phyloP scores from a whole-genome alignment of 2,888 invertebrate species.

The Caradrina clavipalpis region DNA sequence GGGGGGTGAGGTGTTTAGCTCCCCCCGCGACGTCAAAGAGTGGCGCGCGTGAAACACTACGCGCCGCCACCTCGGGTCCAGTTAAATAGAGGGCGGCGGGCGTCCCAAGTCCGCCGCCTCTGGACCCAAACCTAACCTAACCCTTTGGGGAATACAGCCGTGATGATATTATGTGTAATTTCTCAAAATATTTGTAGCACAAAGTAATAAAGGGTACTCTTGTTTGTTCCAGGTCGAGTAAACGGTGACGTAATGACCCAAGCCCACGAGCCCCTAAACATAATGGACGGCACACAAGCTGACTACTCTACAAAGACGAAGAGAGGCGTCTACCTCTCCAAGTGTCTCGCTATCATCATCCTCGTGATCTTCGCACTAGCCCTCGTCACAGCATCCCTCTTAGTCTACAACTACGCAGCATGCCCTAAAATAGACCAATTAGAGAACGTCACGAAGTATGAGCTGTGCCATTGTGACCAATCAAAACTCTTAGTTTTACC shows the following conservation, averaged over 20 bases:
- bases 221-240: conserved; percentile 80
- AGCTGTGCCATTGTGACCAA: conserved; percentile 84
- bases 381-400: conserved; percentile 93
- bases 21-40: too few relatives aligned
- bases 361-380: conserved; percentile 92
- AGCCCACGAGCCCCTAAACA: conserved; percentile 87
- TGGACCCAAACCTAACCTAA: too few relatives aligned
- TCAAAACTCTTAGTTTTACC: conserved; percentile 85
- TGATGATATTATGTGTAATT: too few relatives aligned
- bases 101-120: too few relatives aligned
- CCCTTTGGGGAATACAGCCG: too few relatives aligned
- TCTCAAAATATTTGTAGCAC: too few relatives aligned
- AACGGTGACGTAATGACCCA: conserved; percentile 88
- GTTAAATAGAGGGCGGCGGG: too few relatives aligned
- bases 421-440: conserved; percentile 90
- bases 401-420: conserved; percentile 94
- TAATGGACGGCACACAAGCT: conserved; percentile 92
- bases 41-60: too few relatives aligned
- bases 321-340: conserved; percentile 92
- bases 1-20: too few relatives aligned
- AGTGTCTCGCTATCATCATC: conserved; percentile 92
- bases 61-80: too few relatives aligned
- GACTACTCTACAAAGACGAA: conserved; percentile 92
- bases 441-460: conserved; percentile 86
- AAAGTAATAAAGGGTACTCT: not conserved